These are phyloP conservation scores for Cyrtorhinus lividipennis DNA, from an alignment of 1,140 invertebrate species.

Conservation along the genomic window DNA sequence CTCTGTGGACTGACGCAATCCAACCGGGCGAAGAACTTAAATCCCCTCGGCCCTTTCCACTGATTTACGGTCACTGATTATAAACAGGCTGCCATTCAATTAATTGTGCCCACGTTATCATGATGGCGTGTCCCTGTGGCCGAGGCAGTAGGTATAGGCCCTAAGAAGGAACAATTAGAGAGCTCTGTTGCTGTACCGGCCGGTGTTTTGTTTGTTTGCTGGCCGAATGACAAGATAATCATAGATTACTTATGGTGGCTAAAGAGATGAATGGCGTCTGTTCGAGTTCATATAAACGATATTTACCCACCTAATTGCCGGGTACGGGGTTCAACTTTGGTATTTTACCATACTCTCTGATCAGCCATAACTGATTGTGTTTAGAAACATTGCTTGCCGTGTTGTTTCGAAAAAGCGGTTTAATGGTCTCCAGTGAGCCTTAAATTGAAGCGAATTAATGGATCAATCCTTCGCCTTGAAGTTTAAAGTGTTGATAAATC, in stretches of 20 bases:
- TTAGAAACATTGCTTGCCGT: background rate
- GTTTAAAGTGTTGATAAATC: conserved; percentile 6
- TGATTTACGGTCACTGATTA: conserved; percentile 7
- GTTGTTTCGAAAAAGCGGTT: background rate
- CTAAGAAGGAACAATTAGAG: conserved; percentile 5
- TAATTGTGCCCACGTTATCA: conserved; percentile 1
- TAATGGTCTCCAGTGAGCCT: background rate
- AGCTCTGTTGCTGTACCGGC: background rate
- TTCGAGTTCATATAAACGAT: background rate
- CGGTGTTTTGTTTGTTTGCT: conserved; percentile 1
- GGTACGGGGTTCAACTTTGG: background rate
- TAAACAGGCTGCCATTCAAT: conserved; percentile 6
- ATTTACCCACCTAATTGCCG: conserved; percentile 1
- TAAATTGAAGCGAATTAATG: conserved; percentile 6
- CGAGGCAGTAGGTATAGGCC: too few relatives aligned
- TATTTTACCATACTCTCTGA: background rate
- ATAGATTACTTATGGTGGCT: background rate
- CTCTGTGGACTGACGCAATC: background rate
- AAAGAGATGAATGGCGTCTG: background rate
- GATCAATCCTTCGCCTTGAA: conserved; percentile 8
- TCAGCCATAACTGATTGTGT: conserved; percentile 2
- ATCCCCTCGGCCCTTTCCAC: background rate
- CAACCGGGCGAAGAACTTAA: background rate
- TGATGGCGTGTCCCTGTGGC: background rate
- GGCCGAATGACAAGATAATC: conserved; percentile 2